Evolutionary conservation across 1,140 invertebrate genomes (phyloP).

Genomic region (Tetragonula clypearis): DNA sequence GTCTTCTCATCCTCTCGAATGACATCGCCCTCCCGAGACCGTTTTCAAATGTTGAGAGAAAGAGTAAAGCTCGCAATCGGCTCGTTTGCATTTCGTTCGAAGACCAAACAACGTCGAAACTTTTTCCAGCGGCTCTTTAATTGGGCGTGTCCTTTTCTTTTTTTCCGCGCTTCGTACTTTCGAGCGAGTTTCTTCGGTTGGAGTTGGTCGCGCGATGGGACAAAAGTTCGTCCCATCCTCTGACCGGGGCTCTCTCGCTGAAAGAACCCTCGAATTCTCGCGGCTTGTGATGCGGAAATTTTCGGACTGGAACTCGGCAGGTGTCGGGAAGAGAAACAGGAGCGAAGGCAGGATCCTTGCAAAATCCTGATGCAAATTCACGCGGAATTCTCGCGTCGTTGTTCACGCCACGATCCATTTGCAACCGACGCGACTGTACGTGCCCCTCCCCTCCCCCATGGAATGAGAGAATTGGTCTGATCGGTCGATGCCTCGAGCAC

Average conservation of each 20-base stretch:
- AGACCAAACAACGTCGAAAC: constrained; percentile 25
- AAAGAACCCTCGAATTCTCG: not conserved
- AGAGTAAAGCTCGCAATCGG: not conserved
- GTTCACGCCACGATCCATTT: not conserved
- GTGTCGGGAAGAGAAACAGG: not conserved
- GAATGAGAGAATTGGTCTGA: constrained; percentile 1
- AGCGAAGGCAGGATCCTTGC: not conserved
- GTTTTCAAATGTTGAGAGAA: not conserved
- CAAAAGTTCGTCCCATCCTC: not conserved
- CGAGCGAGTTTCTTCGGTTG: not conserved
- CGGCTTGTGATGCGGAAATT: constrained; percentile 24
- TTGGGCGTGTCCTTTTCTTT: not conserved
- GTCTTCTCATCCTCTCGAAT: not conserved
- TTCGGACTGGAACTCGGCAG: constrained; percentile 2
- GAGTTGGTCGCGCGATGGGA: constrained; percentile 30
- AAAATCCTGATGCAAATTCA: constrained; percentile 56
- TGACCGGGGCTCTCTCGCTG: not conserved
- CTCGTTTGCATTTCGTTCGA: constrained; percentile 26
- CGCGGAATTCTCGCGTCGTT: not conserved
- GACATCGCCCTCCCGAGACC: not conserved
- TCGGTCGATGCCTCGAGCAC: not conserved
- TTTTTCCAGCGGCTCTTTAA: constrained; percentile 13
- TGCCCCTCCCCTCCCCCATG: not conserved
- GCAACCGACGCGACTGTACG: not conserved
- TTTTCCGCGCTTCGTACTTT: not conserved